Evolutionary conservation across 2,888 invertebrate species (phyloP), one percentile per base, ranked within the genome.

Genomic region (Acanthacorydalis orientalis): DNA sequence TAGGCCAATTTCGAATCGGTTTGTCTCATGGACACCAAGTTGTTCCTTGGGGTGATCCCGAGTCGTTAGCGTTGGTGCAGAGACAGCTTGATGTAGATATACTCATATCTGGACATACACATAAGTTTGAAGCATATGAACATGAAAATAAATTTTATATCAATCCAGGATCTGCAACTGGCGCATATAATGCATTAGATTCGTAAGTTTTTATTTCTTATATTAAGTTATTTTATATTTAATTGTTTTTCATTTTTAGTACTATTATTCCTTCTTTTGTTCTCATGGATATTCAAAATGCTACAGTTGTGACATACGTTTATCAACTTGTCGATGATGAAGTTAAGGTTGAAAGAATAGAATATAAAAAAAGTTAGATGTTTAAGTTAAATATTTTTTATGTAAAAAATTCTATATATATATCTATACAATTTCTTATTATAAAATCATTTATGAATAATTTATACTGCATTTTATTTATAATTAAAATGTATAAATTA

Each of bases 141-240:
- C 91, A 95, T 69, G 96, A 96, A 62, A 95, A 91, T 61, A 93
- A 95, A 65, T 97, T 99, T 68, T 99, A 92, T 65, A 95, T 99
- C 47, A 98, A 99, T 68, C 98, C 98, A 4, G 98, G 98, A 8
- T 95, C 96, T 4, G 97, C 96, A 2, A 98, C 98, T 31, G 98
- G 98, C 10, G 95, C 98, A 6, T 98, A 92, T 59, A 91, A 86
- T 70, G 86, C 95, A 32, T 66, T 95, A 52, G 90, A 89, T 60
- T 83, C 83, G 84, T 93, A 74, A 72, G 74, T 62, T 47, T 45
- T 44, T 23, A 33, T 47, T 31, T 39, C 23, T 41, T 45, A 41
- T 48, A 46, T 49, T 47, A 11, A 38, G 40, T 23, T 49, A 51
- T 50, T 42, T 31, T 32, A 43, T 48, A 39, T n/a, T 33, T 38